Conservation (phyloP, 2,113 vertebrate species). For the Lampris megalopsis region DNA sequence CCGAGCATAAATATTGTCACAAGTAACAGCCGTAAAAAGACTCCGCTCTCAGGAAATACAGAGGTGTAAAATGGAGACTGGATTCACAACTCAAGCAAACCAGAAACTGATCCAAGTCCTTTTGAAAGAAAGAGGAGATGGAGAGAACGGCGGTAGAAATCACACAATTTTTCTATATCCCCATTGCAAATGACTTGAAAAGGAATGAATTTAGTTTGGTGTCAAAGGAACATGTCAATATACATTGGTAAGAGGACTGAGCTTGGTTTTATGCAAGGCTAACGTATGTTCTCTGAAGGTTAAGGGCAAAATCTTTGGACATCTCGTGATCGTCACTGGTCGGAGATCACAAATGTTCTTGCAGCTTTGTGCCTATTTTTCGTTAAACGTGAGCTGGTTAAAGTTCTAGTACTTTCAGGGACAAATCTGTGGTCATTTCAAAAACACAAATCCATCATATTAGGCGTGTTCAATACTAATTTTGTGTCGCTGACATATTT, state of each 20-base stretch:
- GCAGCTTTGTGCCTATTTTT: no score
- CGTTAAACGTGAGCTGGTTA: no score
- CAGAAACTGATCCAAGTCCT: slow-evolving; percentile 1
- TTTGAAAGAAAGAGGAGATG: not conserved
- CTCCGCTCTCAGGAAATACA: not conserved
- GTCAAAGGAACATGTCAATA: not conserved
- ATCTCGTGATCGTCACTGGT: no score
- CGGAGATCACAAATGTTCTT: no score
- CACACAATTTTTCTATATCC: no score
- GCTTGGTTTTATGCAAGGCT: not conserved
- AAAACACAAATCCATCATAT: slow-evolving; percentile 34
- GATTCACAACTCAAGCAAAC: not conserved
- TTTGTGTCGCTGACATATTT: slow-evolving; percentile 20
- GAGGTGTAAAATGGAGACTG: not conserved
- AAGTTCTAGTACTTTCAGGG: no score
- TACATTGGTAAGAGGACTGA: not conserved
- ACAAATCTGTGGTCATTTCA: not conserved
- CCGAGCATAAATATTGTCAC: slow-evolving; percentile 3
- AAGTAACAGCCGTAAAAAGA: not conserved
- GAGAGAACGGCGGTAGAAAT: no score
- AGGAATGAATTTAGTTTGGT: slow-evolving; percentile 1
- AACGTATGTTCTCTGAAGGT: no score
- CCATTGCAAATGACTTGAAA: not conserved
- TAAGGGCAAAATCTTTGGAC: no score
- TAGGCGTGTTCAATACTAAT: slow-evolving; percentile 18